Evolutionary conservation across 2,113 vertebrate species (phyloP).

Genomic region (Polyodon spathula): DNA sequence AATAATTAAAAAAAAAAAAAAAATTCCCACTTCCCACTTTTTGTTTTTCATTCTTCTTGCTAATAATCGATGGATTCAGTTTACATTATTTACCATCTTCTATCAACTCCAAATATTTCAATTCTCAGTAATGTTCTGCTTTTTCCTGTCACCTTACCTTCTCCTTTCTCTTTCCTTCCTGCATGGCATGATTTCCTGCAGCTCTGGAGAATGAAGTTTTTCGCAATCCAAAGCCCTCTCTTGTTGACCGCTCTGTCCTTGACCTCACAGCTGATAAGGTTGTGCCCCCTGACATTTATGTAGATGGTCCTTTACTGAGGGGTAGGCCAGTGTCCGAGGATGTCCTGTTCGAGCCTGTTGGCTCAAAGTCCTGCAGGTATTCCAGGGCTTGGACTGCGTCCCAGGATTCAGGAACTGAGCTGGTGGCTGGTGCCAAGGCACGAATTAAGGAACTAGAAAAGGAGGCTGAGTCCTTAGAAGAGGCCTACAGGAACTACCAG

Average conservation of each 20-base stretch:
- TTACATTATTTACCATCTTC: neutral
- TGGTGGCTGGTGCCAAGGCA: constrained; percentile 54
- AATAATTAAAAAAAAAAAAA: no score
- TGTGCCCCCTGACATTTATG: constrained; percentile 45
- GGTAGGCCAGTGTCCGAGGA: constrained; percentile 15
- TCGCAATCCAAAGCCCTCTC: constrained; percentile 65
- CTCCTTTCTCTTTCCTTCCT: constrained; percentile 11
- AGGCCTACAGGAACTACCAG: constrained; percentile 73
- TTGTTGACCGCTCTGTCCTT: constrained; percentile 52
- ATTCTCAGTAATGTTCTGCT: neutral
- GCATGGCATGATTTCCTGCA: constrained; percentile 29
- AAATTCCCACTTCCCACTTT: no score
- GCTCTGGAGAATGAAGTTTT: constrained; percentile 85
- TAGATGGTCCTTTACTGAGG: constrained; percentile 39
- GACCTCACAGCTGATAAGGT: constrained; percentile 39
- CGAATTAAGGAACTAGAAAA: constrained; percentile 68
- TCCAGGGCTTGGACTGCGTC: constrained; percentile 5
- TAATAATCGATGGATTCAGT: no score
- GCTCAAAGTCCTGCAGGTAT: constrained; percentile 13
- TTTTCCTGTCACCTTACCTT: neutral
- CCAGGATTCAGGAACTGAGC: constrained; percentile 55
- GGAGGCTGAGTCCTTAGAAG: constrained; percentile 71
- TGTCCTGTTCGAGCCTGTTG: constrained; percentile 16
- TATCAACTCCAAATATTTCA: neutral
- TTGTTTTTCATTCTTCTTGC: no score